Base-by-base conservation (phyloP, 2,888 invertebrate genomes). In the Microdon myrmicae region DNA sequence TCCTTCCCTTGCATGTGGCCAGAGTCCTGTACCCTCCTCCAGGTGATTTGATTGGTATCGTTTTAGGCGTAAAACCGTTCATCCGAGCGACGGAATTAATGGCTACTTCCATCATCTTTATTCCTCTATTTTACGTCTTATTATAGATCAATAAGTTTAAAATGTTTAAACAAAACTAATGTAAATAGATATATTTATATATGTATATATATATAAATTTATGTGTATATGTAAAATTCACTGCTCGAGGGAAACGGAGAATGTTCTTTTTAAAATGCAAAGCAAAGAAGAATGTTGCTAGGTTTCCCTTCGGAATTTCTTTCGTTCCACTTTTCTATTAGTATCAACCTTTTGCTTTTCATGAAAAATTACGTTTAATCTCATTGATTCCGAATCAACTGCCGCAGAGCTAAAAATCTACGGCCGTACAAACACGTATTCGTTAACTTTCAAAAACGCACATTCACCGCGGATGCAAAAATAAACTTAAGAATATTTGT, bases 31-130 rank as follows among this genome's bases (percentile, higher is more conserved):
- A 58, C 25, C 35, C 56, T 29, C 49, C 61, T 23, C 49, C 61
- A 19, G 49, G 39, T 3, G 32, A 22, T 54, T 10, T 34, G 6
- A 19, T 8, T 37, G 19, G 22, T 41, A 26, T 53, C 25, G 41
- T 39, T 41, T 38, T 35, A 12, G 64, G 64, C 22, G 64, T 64
- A 64, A 64, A 64, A 47, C 64, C 64, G 58, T 64, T 64, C 64
- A 64, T 64, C 51, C 64, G 64, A 56, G 67, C 67, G 58, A 68
- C 70, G 34, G 60, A 68, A 68, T 69, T 73, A 67, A 71, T 68
- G 67, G 71, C 71, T 70, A 71, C 61, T 71, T 73, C 72, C 73
- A 73, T 72, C 56, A 49, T 70, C 69, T 69, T 45, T 35, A 48
- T 37, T 49, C 41, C 60, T 39, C 51, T 49, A 43, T 29, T 39